Evolutionary conservation across 2,888 invertebrate species (phyloP), one percentile per base, ranked within the genome.

Genomic region (Lysandra coridon): DNA sequence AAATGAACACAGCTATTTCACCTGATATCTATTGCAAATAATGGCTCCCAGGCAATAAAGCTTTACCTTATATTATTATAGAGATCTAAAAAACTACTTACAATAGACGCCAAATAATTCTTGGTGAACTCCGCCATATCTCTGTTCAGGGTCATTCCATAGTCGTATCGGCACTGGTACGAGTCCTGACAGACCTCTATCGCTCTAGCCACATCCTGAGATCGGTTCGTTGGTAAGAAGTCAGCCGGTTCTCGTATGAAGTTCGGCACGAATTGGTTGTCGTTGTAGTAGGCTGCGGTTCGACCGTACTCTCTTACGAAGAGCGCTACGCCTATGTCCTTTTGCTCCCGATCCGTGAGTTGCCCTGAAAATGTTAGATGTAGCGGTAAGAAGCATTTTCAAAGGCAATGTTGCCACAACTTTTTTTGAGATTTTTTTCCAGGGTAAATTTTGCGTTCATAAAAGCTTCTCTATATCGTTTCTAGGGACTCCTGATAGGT

Each of bases 131-230:
- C 97, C 0, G 98, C 98, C 95, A 98, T 95, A 84, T 98, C 98
- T 82, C 97, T 95, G 88, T 98, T 97, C 1, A 98, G 91, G 0
- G 98, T 97, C 95, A 98, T 96, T 0, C 97, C 97, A 87, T 97
- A 99, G 88, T 99, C 99, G 86, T 97, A 99, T 84, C 96, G 96
- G 89, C 99, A 99, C 86, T 98, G 98, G 88, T 97, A 97, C 1
- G 97, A 97, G 79, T 97, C 96, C 77, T 97, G 97, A 85, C 98
- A 98, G 14, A 97, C 90, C 78, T 96, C 96, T 75, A 95, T 91
- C 0, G 98, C 97, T 77, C 95, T 92, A 0, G 92, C 90, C 57
- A 96, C 93, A 83, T 97, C 97, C 10, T 95, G 91, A 0, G 96
- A 95, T 78, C 97, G 95, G 90, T 98, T 97, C 0, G 92, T 90